Evolutionary conservation across 2,113 vertebrate genomes (phyloP).

Genomic region (Ceratotherium simum): DNA sequence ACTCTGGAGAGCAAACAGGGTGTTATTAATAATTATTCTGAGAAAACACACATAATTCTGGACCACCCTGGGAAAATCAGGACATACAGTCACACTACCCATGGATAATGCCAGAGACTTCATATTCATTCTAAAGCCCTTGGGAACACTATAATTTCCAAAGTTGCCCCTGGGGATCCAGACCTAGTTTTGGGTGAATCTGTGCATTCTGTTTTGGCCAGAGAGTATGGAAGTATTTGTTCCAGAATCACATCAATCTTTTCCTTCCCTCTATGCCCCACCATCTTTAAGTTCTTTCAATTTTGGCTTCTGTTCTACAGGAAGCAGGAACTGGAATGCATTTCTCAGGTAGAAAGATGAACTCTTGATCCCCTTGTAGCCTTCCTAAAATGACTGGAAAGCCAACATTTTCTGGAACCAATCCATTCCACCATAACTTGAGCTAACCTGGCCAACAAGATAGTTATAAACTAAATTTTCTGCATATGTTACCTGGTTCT

Average conservation of each 20-base stretch:
- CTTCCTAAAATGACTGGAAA: not conserved
- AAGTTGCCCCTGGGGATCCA: not conserved
- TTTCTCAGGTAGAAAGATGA: not conserved
- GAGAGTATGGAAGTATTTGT: not conserved
- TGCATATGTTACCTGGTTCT: not conserved
- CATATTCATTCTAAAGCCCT: not conserved
- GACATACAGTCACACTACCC: not conserved
- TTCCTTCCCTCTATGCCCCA: not conserved
- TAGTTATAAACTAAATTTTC: not conserved
- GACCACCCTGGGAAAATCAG: not conserved
- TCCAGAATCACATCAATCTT: conserved; percentile 22
- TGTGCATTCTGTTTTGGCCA: not conserved
- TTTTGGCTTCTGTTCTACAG: not conserved
- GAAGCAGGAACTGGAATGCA: not conserved
- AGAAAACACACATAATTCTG: not conserved
- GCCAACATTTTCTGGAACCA: not conserved
- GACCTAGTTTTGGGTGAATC: not conserved
- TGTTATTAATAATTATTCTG: not conserved
- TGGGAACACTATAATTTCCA: not conserved
- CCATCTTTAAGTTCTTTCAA: not conserved
- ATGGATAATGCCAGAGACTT: not conserved
- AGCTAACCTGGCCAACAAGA: not conserved
- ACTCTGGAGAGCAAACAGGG: not conserved
- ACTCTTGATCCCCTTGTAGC: not conserved
- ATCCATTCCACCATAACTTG: not conserved